phyloP scores from a whole-genome alignment of 23 tunicate species.

The Botrylloides violaceus region DNA sequence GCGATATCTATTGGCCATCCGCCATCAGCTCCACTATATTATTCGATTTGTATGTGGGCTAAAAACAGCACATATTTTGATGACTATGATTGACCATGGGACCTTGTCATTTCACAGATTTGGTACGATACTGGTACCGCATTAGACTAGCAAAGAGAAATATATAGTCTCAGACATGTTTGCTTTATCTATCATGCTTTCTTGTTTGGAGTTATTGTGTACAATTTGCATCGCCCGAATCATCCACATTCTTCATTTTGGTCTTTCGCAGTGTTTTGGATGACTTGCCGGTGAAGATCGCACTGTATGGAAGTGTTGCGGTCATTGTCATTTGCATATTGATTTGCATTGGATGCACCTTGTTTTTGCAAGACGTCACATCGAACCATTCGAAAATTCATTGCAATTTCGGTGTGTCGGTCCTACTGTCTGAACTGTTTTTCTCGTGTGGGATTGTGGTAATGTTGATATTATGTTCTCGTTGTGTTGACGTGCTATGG shows the following conservation, averaged over 20 bases:
- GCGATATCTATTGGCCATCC: too few species aligned
- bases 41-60: too few species aligned
- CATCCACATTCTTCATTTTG: not conserved
- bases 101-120: too few species aligned
- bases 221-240: not conserved
- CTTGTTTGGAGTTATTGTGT: too few species aligned
- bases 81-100: too few species aligned
- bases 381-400: slow-evolving; percentile 43
- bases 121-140: too few species aligned
- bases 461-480: not conserved
- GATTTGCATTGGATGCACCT: slow-evolving; percentile 12
- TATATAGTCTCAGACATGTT: too few species aligned
- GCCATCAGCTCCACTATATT: too few species aligned
- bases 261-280: slow-evolving; percentile 16
- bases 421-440: slow-evolving; percentile 30
- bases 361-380: slow-evolving; percentile 26
- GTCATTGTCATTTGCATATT: slow-evolving; percentile 5
- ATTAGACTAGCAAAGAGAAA: too few species aligned
- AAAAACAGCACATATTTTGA: too few species aligned
- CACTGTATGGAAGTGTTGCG: slow-evolving; percentile 7
- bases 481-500: not conserved
- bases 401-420: slow-evolving; percentile 35
- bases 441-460: slow-evolving; percentile 27
- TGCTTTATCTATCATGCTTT: too few species aligned
- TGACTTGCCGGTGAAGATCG: slow-evolving; percentile 22